Evolutionary conservation across 2,113 vertebrate species (phyloP).

Genomic region (Heterotilapia buettikoferi): DNA sequence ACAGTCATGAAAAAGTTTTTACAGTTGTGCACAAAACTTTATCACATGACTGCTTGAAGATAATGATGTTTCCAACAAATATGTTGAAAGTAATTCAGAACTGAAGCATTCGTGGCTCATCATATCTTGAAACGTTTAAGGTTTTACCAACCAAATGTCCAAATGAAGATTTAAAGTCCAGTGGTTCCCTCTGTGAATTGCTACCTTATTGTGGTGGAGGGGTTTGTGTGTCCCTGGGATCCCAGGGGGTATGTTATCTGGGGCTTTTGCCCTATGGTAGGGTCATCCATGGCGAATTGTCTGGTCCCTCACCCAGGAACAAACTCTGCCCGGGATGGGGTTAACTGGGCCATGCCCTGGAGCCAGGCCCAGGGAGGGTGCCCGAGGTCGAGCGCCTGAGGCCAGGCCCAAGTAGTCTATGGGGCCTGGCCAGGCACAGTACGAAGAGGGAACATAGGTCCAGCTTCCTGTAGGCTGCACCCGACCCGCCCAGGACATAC

Average conservation of each 20-base stretch:
- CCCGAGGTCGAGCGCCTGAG: not conserved
- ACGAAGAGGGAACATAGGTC: not conserved
- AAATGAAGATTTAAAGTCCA: not conserved
- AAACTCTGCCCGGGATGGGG: not conserved
- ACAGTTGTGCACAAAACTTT: not conserved
- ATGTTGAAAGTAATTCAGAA: not conserved
- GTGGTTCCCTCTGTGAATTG: not conserved
- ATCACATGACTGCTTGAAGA: not conserved
- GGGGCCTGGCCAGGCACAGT: not conserved
- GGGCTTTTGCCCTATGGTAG: not conserved
- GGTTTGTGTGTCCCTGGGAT: not conserved
- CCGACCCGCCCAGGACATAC: not conserved
- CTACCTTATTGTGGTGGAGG: not conserved
- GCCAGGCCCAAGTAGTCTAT: not conserved
- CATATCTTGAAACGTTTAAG: not conserved
- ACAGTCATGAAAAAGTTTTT: not conserved
- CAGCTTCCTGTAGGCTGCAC: not conserved
- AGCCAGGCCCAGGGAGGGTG: not conserved
- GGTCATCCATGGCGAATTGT: not conserved
- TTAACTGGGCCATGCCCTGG: not conserved
- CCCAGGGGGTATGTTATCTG: not conserved
- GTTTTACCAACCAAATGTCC: not conserved
- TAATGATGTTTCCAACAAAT: not conserved
- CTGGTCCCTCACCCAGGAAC: not conserved
- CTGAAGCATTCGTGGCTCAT: not conserved